Evolutionary conservation across 2,797 vertebrate genomes (phyloP).

Genomic region (Alectoris magna): DNA sequence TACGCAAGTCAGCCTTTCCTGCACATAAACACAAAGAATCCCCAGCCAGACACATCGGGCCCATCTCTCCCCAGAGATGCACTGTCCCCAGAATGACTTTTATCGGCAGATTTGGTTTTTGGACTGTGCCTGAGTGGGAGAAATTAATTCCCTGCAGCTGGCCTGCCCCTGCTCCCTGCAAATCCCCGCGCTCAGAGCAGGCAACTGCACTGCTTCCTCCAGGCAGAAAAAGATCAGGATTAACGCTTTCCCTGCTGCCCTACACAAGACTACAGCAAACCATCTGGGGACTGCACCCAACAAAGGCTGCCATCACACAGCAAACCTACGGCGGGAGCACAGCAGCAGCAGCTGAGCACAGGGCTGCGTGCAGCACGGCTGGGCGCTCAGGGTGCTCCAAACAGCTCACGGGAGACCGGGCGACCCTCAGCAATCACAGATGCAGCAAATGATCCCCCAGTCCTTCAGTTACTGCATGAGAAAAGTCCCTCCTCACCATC

Average conservation of each 20-base stretch:
- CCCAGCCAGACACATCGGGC: neutral
- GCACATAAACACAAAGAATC: neutral
- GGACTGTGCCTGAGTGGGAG: rapidly evolving
- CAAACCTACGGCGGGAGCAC: neutral
- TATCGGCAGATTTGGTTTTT: neutral
- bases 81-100: neutral
- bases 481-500: neutral
- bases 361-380: neutral
- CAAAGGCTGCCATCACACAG: rapidly evolving
- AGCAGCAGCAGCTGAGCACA: neutral
- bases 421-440: neutral
- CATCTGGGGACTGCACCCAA: neutral
- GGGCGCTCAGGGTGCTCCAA: rapidly evolving
- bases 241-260: neutral
- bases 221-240: neutral
- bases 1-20: rapidly evolving
- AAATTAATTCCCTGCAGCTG: neutral
- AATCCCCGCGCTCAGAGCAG: neutral
- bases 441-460: neutral
- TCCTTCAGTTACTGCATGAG: neutral
- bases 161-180: neutral
- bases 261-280: neutral
- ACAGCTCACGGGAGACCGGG: neutral
- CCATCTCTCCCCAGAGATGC: neutral
- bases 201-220: neutral